phyloP scores from a whole-genome alignment of 2,888 invertebrate species.

The Drosophila siamana region DNA sequence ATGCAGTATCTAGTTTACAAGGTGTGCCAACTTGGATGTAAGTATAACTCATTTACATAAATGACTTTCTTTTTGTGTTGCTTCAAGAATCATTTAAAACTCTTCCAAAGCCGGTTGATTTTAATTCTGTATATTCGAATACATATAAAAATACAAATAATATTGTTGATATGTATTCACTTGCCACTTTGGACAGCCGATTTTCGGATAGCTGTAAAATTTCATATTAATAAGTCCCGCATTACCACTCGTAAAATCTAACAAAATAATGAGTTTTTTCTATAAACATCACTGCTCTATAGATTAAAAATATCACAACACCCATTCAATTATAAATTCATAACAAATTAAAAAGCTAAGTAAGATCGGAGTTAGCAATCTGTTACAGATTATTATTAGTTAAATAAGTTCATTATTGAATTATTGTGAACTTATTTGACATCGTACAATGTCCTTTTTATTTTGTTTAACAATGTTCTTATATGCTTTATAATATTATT shows the following conservation, averaged over 20 bases:
- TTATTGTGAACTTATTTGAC: too few species aligned
- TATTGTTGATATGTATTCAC: too few species aligned
- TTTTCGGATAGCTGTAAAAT: not conserved
- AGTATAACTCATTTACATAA: conserved; percentile 63
- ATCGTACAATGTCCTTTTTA: too few species aligned
- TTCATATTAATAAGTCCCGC: not conserved
- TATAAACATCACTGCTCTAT: not conserved
- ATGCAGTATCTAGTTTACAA: conserved; percentile 81
- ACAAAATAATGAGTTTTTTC: not conserved
- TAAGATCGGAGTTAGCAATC: too few species aligned
- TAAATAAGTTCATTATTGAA: not conserved
- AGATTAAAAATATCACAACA: not conserved
- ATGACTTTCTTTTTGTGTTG: conserved; percentile 1
- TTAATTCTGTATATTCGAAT: too few species aligned
- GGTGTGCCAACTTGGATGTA: conserved; percentile 85
- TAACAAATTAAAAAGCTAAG: not conserved
- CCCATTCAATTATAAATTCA: not conserved
- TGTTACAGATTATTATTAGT: not conserved
- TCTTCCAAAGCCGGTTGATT: not conserved
- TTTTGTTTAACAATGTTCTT: too few species aligned
- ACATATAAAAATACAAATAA: too few species aligned
- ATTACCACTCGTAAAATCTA: not conserved
- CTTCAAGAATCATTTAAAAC: not conserved
- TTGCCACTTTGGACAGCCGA: not conserved
- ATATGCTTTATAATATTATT: too few species aligned